A percentile compares a stretch with the other conserved stretches of the same genome.
These are phyloP conservation scores for Hoplodrina ambigua DNA, from an alignment of 2,888 invertebrate species.

Conservation along the genomic window DNA sequence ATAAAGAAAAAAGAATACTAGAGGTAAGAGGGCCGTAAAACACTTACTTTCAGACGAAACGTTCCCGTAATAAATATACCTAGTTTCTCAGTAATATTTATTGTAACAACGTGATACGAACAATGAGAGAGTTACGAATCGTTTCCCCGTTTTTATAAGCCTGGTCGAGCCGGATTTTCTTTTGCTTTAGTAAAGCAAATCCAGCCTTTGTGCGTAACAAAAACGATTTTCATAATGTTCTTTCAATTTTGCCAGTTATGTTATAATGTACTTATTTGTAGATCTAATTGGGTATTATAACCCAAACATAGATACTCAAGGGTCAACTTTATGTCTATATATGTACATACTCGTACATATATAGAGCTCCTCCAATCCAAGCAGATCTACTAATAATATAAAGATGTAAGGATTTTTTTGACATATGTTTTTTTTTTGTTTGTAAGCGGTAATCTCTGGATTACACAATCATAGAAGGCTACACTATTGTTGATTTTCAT, in stretches of 20 bases:
- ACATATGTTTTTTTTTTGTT: too few relatives aligned
- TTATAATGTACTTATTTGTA: not conserved
- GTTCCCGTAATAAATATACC: conserved; percentile 2
- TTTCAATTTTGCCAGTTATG: not conserved
- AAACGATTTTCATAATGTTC: not conserved
- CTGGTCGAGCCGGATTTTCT: conserved; percentile 3
- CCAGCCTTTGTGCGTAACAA: not conserved
- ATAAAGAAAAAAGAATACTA: not conserved
- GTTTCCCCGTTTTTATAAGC: conserved; percentile 7
- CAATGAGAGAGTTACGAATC: not conserved
- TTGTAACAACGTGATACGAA: conserved; percentile 18
- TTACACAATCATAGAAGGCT: too few relatives aligned
- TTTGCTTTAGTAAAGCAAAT: not conserved
- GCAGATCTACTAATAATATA: too few relatives aligned
- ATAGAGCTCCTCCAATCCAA: too few relatives aligned
- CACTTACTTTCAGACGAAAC: conserved; percentile 9
- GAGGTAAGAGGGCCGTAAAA: conserved; percentile 1
- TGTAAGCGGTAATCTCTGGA: too few relatives aligned
- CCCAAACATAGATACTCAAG: too few relatives aligned
- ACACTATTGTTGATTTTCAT: too few relatives aligned
- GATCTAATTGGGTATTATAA: not conserved
- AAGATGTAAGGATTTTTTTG: too few relatives aligned
- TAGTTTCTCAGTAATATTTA: conserved; percentile 23
- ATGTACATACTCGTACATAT: too few relatives aligned
- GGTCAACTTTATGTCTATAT: too few relatives aligned